Evolutionary conservation across 2,888 invertebrate genomes (phyloP), one percentile per base, ranked within the genome.

Genomic region (Aelia acuminata): DNA sequence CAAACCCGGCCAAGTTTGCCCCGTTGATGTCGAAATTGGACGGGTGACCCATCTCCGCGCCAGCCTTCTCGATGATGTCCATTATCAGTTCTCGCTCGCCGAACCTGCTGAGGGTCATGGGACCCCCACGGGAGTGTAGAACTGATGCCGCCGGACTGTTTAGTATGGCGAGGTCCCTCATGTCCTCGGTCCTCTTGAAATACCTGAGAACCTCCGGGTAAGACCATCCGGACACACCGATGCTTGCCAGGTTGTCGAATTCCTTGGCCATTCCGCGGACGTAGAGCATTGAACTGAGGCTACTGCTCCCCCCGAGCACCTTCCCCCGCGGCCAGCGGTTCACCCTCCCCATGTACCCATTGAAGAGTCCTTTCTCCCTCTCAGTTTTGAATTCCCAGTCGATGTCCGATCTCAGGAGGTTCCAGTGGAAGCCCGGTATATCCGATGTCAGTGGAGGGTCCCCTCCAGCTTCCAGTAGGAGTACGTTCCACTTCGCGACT

Each of bases 271-370:
- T 94, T 0, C 96, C 96, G 5, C 94, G 92, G 0, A 95, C 91
- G 91, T 96, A 95, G 0, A 95, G 89, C 95, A 96, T 95, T 18
- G 93, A 94, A 91, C 96, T 96, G 8, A 95, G 93, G 0, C 93
- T 92, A n/a, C 95, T 94, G 2, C 93, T 93, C 0, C 96, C 96
- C 0, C 96, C 96, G 26, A 95, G 92, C 22, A 94, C 94, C 91
- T 95, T 95, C 0, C 95, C 95, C 31, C 94, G 92, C 0, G 94
- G 93, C 94, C 94, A 95, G 84, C 91, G 92, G 90, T 94, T 94
- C 15, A 91, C 88, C 48, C 91, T 91, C 11, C 91, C 91, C 50
- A 91, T 91, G 88, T 91, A 91, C 3, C 93, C 92, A 47, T 92
- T 90, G 88, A 93, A 93, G 43, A 91, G 91, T 5, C 90, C 90